Conservation (phyloP, 2,888 invertebrate genomes). For the Chymomyza amoena region DNA sequence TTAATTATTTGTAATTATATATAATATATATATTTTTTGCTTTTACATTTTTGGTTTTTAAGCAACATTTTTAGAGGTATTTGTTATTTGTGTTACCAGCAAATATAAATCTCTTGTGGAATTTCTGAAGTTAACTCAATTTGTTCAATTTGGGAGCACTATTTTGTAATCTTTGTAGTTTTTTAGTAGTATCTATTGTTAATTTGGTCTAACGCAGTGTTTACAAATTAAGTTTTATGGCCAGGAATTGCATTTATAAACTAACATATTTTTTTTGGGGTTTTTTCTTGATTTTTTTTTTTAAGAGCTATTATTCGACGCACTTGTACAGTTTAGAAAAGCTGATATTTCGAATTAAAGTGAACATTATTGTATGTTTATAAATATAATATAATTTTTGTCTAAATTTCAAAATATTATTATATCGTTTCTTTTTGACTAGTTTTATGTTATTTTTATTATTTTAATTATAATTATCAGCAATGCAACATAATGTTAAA, state of each 20-base stretch:
- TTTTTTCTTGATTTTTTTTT: background rate
- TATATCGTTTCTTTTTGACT: constrained; percentile 56
- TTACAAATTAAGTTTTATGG: background rate
- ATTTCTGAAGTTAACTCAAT: constrained; percentile 7
- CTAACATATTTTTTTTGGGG: background rate
- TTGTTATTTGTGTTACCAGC: background rate
- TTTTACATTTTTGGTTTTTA: background rate
- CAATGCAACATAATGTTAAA: background rate
- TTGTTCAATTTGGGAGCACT: constrained; percentile 2
- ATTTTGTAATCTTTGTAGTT: background rate
- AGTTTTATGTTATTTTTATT: constrained; percentile 39
- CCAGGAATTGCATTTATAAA: background rate
- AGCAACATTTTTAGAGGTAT: background rate
- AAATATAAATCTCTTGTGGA: background rate
- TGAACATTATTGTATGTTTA: constrained; percentile 51
- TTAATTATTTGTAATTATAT: constrained; percentile 37
- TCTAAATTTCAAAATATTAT: constrained; percentile 67
- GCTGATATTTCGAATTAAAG: constrained; percentile 56
- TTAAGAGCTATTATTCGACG: constrained; percentile 12
- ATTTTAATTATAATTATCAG: background rate
- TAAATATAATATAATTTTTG: constrained; percentile 59
- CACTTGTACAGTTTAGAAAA: constrained; percentile 37
- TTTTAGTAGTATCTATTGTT: constrained; percentile 16
- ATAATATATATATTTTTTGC: background rate
- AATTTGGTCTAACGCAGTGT: background rate